Conservation (phyloP, 2,888 invertebrate species). For the Peribatodes rhomboidaria region DNA sequence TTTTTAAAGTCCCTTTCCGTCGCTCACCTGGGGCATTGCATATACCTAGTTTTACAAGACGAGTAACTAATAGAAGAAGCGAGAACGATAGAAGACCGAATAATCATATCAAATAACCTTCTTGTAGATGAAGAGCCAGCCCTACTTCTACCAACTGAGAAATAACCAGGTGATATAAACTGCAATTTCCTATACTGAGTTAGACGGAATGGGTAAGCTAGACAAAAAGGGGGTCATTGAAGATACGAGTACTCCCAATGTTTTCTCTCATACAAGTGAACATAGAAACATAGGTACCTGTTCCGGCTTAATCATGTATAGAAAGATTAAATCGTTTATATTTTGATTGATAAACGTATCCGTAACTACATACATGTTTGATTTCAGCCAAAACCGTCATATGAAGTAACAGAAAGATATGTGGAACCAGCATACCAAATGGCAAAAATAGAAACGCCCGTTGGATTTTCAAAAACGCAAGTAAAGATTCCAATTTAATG, state of each 20-base stretch:
- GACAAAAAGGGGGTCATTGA: no score
- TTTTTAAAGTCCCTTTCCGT: background rate
- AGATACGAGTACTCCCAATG: no score
- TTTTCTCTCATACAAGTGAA: no score
- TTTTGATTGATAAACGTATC: background rate
- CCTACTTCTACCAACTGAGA: background rate
- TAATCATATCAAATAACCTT: no score
- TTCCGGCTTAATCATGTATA: no score
- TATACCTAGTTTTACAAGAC: no score
- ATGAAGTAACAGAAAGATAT: constrained; percentile 78
- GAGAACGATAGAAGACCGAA: no score
- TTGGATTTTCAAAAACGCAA: constrained; percentile 74
- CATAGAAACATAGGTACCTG: no score
- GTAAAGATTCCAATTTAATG: constrained; percentile 55
- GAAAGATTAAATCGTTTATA: background rate
- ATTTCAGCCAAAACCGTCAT: constrained; percentile 67
- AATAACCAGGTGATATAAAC: background rate
- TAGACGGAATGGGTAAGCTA: no score
- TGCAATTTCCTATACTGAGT: background rate
- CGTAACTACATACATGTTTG: no score
- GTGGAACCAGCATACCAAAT: constrained; percentile 64
- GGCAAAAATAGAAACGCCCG: constrained; percentile 72
- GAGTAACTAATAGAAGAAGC: no score
- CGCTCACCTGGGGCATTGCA: background rate
- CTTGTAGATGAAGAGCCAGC: background rate